Evolutionary conservation across 2,888 invertebrate genomes (phyloP).

Genomic region (Sphaeridia pumilis): DNA sequence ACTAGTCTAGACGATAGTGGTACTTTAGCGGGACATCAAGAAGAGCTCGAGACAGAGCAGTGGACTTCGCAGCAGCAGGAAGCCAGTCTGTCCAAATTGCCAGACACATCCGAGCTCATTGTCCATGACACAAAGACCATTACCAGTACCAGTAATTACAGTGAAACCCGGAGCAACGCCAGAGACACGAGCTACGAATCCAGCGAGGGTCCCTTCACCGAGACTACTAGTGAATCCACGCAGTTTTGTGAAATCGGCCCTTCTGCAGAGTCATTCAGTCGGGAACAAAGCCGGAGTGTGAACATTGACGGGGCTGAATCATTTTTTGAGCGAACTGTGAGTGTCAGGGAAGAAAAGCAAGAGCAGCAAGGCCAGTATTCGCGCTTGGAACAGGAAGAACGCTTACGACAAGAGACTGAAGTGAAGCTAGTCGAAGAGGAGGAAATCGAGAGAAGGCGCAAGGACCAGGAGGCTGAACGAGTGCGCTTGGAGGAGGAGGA

Average conservation of each 20-base stretch:
- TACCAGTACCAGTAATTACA: not conserved
- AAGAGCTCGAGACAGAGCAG: not conserved
- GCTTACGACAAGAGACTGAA: not conserved
- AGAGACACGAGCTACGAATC: no score
- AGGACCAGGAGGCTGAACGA: conserved; percentile 14
- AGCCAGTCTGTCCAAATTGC: not conserved
- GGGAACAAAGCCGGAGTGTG: no score
- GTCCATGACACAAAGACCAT: conserved; percentile 6
- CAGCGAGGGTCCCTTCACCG: no score
- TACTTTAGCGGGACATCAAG: conserved; percentile 3
- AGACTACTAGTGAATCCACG: no score
- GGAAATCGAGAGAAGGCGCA: not conserved
- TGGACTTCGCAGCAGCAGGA: conserved; percentile 1
- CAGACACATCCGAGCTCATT: not conserved
- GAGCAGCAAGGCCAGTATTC: not conserved
- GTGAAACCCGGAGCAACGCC: no score
- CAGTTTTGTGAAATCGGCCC: no score
- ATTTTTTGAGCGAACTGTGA: not conserved
- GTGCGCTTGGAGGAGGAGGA: conserved; percentile 15
- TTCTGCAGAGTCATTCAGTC: no score
- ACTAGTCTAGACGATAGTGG: conserved; percentile 4
- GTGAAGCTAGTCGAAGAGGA: conserved; percentile 26
- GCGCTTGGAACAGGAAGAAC: conserved; percentile 1
- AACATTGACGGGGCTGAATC: not conserved
- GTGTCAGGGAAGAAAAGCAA: not conserved